Percentiles rank a stretch among this genome's conserved stretches.
These are phyloP conservation scores for Tetragonisca angustula DNA, from an alignment of 2,888 invertebrate genomes.

Conservation along the genomic window DNA sequence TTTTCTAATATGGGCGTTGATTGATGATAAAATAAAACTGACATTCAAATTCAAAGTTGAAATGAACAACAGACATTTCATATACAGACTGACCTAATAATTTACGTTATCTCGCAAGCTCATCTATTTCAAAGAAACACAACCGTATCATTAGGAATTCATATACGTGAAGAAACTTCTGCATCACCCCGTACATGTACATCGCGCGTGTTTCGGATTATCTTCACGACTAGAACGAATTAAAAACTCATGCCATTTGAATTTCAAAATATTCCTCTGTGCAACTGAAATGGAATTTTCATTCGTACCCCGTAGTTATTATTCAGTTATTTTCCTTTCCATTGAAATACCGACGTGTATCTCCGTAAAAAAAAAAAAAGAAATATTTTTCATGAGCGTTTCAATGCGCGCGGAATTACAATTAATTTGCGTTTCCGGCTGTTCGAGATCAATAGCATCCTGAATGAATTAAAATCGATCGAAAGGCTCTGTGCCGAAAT, in stretches of 20 bases:
- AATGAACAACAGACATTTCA: no score
- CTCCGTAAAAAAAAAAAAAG: background rate
- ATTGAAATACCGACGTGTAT: background rate
- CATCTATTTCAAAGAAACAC: background rate
- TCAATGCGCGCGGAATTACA: slow-evolving; percentile 16
- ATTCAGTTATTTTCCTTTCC: background rate
- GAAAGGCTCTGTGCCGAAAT: background rate
- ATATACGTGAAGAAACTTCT: background rate
- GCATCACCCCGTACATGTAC: background rate
- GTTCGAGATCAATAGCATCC: slow-evolving; percentile 3
- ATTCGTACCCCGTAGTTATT: background rate
- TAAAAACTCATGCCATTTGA: background rate
- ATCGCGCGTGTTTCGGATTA: background rate
- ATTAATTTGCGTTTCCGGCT: slow-evolving; percentile 10
- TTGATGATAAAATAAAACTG: no score
- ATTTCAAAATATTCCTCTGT: background rate
- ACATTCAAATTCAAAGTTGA: no score
- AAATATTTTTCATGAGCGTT: background rate
- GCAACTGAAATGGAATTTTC: slow-evolving; percentile 7
- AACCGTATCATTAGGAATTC: background rate
- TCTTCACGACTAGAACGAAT: background rate
- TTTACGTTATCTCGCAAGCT: background rate
- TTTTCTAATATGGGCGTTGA: no score
- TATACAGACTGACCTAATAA: background rate
- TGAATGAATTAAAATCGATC: slow-evolving; percentile 46